Base-by-base conservation (phyloP, 2,888 invertebrate genomes). In the Agrotis puta region DNA sequence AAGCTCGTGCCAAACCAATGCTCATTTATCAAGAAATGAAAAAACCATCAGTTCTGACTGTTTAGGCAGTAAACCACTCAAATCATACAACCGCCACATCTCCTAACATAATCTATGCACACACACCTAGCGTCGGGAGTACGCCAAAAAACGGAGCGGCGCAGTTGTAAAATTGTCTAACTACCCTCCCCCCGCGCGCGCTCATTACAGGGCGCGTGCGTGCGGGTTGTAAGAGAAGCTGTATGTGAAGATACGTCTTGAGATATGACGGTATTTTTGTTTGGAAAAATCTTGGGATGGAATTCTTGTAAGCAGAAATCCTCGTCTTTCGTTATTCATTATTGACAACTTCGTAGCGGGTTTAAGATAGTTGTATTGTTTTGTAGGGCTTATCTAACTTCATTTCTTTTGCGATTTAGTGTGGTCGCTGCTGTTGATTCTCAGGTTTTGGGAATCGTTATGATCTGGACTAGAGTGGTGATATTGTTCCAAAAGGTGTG, bases 121-220 rank as follows among this genome's bases (percentile, higher is more conserved):
- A 88, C 90, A 92, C 94, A 95, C 94, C 94, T 95, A 94, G 94
- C 93, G 91, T 92, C 91, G 91, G 90, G 92, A 89, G 90, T 91
- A 94, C 94, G 94, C 95, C 95, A 95, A 96, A 96, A 96, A 96
- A 96, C 94, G 94, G 92, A 90, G 92, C 91, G 94, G 95, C 95
- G 95, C 95, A 94, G 95, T 95, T 95, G 95, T 96, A 95, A 95
- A 95, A 96, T 95, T 95, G 95, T 95, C 96, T 95, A 96, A 96
- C 95, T 95, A 95, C 95, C 92, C 93, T 92, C 95, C 91, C 94
- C 93, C 92, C 91, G 92, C 93, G 92, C 92, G 92, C 93, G 86
- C 95, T 95, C 95, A 95, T 95, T 95, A 95, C 94, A 85, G 76
- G 39, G 92, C 93, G 93, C 94, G 92, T 94, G 94, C 93, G 94